These are phyloP conservation scores for Sphaerophoria taeniata DNA, from an alignment of 2,888 invertebrate genomes.

Conservation along the genomic window DNA sequence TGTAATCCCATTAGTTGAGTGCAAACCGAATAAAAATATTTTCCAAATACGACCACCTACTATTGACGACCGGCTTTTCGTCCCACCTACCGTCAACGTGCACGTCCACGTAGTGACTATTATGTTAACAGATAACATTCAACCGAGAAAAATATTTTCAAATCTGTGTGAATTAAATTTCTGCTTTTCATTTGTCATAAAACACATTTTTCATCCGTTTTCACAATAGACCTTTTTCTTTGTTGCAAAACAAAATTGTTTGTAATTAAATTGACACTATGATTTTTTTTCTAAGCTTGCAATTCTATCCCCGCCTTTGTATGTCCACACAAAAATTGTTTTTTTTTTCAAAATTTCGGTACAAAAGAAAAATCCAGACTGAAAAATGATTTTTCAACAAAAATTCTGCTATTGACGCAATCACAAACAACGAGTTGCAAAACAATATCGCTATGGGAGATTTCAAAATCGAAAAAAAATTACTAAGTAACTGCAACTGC, in stretches of 20 bases:
- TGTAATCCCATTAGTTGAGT: constrained; percentile 3
- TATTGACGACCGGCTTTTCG: not conserved
- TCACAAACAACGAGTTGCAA: not conserved
- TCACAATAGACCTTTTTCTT: not conserved
- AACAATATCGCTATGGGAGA: not conserved
- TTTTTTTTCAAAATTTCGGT: too few relatives aligned
- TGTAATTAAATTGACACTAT: constrained; percentile 20
- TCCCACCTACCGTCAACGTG: not conserved
- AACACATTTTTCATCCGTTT: not conserved
- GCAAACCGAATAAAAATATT: not conserved
- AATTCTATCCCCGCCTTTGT: not conserved
- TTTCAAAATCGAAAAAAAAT: not conserved
- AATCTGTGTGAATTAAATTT: not conserved
- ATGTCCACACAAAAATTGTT: too few relatives aligned
- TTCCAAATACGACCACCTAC: constrained; percentile 6
- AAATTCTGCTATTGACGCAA: not conserved
- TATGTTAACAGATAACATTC: not conserved
- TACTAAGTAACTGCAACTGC: constrained; percentile 32
- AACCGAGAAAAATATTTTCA: not conserved
- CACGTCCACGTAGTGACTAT: not conserved
- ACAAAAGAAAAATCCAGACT: too few relatives aligned
- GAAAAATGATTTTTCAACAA: too few relatives aligned
- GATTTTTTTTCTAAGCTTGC: not conserved
- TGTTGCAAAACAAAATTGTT: not conserved
- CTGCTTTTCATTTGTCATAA: not conserved